Percentiles rank a stretch among this genome's conserved stretches.
phyloP scores from a whole-genome alignment of 2,797 vertebrate genomes.

The Gambelia wislizenii region DNA sequence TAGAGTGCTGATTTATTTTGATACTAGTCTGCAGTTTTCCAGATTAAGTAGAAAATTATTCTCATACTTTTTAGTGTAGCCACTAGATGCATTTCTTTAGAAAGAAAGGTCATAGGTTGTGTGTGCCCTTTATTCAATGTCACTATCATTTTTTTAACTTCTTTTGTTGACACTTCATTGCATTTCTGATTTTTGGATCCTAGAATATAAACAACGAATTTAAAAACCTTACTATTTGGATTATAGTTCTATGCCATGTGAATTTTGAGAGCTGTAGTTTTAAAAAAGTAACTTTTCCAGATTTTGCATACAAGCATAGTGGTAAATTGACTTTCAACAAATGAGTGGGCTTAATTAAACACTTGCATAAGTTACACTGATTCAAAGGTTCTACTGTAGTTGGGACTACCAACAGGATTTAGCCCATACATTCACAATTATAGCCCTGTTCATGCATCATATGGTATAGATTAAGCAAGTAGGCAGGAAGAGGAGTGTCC shows the following conservation, averaged over 20 bases:
- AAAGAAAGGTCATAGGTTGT: not conserved
- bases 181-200: not conserved
- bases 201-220: not conserved
- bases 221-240: not conserved
- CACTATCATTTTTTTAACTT: slow-evolving; percentile 10
- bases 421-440: too few relatives aligned
- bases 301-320: too few relatives aligned
- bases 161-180: slow-evolving; percentile 22
- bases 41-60: slow-evolving; percentile 34
- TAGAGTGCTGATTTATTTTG: slow-evolving; percentile 14
- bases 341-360: too few relatives aligned
- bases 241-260: not conserved
- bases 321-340: too few relatives aligned
- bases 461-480: too few relatives aligned
- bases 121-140: not conserved
- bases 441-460: too few relatives aligned
- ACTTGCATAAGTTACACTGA: too few relatives aligned
- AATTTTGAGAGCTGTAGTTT: too few relatives aligned
- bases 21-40: slow-evolving; percentile 10
- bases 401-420: too few relatives aligned
- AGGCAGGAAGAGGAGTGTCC: too few relatives aligned
- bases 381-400: too few relatives aligned
- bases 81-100: not conserved
- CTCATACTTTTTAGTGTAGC: slow-evolving; percentile 2
- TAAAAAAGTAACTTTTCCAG: too few relatives aligned